Evolutionary conservation across 2,888 invertebrate species (phyloP), one percentile per base, ranked within the genome.

Genomic region (Slavum lentiscoides): DNA sequence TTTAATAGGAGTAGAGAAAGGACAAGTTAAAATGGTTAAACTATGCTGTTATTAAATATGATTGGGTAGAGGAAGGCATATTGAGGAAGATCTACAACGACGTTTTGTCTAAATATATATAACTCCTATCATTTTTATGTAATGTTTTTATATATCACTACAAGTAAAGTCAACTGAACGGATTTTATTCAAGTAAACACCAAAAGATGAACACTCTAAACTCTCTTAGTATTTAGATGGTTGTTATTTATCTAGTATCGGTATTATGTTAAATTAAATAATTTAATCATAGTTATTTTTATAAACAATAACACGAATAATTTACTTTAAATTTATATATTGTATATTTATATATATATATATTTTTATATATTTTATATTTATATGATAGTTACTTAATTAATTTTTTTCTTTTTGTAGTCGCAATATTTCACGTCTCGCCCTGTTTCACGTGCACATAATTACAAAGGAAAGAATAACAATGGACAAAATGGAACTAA

Each of bases 371-470:
- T 49, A 13, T 55, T 23, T 6, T 13, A 1, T 11, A 6, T 19
- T 30, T n/a, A n/a, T n/a, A n/a, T n/a, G n/a, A 43, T 61, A 37
- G 37, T 62, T 53, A 62, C 15, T 13, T 43, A 15, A 19, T 64
- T 11, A n/a, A 7, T 13, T 9, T 21, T 43, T n/a, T 23, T 23
- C 11, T 58, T 66, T 68, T 70, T 69, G 5, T 70, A 70, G 70
- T 55, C 37, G 0, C 70, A 55, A 39, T 37, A 55, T 80, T 72
- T 43, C 7, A 80, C 15, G 19, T 64, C 72, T 43, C n/a, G n/a
- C n/a, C 62, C 80, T 62, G 72, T 80, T 70, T 72, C 72, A 58
- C 80, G 80, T 66, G 72, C 72, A 43, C 64, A 72, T 23, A 72
- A 80, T 80, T 80, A 80, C 62, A 58, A 64, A 19, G 80, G 72